Conservation (phyloP, 2,113 vertebrate species). For the Recurvirostra avosetta region DNA sequence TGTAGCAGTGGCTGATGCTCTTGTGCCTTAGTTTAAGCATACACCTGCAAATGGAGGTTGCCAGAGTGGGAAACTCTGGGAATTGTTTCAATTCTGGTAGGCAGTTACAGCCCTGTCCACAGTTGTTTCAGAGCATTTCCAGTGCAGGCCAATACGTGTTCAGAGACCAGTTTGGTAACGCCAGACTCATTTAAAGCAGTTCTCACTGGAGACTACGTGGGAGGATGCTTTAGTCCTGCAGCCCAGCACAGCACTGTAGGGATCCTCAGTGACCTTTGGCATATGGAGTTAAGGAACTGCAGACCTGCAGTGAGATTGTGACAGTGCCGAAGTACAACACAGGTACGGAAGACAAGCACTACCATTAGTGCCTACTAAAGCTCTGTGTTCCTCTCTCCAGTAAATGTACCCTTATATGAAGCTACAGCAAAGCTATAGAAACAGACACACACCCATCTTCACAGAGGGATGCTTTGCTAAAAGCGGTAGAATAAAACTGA, state of each 20-base stretch:
- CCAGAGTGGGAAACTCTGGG: not conserved
- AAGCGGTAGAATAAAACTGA: not conserved
- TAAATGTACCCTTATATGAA: not conserved
- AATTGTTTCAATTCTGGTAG: not conserved
- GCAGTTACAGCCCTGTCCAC: not conserved
- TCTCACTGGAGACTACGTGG: not conserved
- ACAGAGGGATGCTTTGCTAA: not conserved
- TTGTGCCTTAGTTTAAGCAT: not conserved
- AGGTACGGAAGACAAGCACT: not conserved
- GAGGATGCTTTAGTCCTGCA: not conserved
- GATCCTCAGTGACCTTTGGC: not conserved
- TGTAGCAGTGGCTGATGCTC: not conserved
- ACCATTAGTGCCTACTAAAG: fast-evolving
- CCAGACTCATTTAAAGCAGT: not conserved
- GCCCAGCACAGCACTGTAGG: not conserved
- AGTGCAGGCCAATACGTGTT: not conserved
- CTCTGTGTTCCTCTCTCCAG: not conserved
- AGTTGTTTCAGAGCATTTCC: not conserved
- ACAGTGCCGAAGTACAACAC: not conserved
- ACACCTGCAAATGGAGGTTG: not conserved
- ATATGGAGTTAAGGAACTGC: not conserved
- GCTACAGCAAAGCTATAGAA: not conserved
- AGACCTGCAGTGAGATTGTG: not conserved
- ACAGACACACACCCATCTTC: not conserved
- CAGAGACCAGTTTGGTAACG: not conserved